phyloP scores from a whole-genome alignment of 2,797 vertebrate species.

The Decapterus maruadsi region DNA sequence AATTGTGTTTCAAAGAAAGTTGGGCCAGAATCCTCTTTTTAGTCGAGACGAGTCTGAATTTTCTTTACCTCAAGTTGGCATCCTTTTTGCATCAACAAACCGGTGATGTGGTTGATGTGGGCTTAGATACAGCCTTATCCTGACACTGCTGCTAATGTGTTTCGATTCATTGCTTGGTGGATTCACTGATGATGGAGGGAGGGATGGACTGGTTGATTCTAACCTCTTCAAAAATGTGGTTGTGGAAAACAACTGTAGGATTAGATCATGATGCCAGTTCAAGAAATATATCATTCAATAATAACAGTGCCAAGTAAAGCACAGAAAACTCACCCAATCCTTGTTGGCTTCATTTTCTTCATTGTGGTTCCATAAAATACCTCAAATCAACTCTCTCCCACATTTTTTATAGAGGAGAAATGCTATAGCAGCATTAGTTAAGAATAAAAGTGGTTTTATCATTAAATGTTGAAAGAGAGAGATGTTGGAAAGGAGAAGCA shows the following conservation, averaged over 20 bases:
- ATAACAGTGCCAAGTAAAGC: background rate
- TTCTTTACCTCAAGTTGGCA: too few relatives aligned
- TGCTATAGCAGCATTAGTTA: background rate
- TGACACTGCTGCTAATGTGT: background rate
- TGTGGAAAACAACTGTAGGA: background rate
- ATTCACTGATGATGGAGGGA: background rate
- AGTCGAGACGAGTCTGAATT: too few relatives aligned
- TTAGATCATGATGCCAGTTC: background rate
- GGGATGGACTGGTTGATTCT: background rate
- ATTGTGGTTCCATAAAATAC: background rate
- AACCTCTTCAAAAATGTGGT: background rate
- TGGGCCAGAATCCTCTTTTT: background rate
- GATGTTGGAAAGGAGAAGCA: constrained; percentile 3
- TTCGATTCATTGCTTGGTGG: background rate
- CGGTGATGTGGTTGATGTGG: background rate
- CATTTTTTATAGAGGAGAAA: background rate
- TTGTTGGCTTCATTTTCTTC: background rate
- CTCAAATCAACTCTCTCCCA: background rate
- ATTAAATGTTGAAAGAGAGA: constrained; percentile 1
- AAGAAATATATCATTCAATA: too few relatives aligned
- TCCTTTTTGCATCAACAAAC: too few relatives aligned
- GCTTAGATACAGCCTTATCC: background rate
- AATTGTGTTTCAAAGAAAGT: background rate
- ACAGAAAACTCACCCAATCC: background rate
- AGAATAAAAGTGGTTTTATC: background rate